Conservation (phyloP, 30 jellyfish, hydroid and myxozoan genomes). For the Hydractinia symbiolongicarpus region DNA sequence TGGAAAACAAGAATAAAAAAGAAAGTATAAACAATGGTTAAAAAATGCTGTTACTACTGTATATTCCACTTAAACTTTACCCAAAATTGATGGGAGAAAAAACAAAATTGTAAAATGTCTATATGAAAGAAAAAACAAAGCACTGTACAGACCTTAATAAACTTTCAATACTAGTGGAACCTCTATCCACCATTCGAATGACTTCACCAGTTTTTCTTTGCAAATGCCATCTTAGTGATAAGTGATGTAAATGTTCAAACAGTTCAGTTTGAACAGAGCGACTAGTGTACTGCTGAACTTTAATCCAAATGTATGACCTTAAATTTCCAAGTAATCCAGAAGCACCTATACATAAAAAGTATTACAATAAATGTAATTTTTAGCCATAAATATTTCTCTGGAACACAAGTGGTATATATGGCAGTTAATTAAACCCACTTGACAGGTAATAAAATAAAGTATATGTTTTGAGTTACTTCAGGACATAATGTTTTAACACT, state of each 20-base stretch:
- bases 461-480: too few species aligned
- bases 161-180: constrained; percentile 91
- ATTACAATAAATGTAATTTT: not conserved
- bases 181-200: constrained; percentile 94
- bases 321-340: constrained; percentile 73
- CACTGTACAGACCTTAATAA: constrained; percentile 49
- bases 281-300: constrained; percentile 92
- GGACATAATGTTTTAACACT: too few species aligned
- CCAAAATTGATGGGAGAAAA: too few species aligned
- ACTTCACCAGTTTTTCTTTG: constrained; percentile 96
- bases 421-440: too few species aligned
- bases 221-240: constrained; percentile 93
- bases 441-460: not conserved
- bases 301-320: constrained; percentile 82
- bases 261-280: constrained; percentile 74
- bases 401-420: too few species aligned
- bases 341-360: constrained; percentile 47
- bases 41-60: too few species aligned
- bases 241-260: constrained; percentile 79
- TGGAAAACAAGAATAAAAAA: too few species aligned
- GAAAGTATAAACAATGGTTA: too few species aligned
- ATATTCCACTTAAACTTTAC: too few species aligned
- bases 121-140: too few species aligned
- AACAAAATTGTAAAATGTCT: too few species aligned
- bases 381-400: too few species aligned